Evolutionary conservation across 1,140 invertebrate genomes (phyloP), one percentile per base, ranked within the genome.

Genomic region (Megathymus violae): DNA sequence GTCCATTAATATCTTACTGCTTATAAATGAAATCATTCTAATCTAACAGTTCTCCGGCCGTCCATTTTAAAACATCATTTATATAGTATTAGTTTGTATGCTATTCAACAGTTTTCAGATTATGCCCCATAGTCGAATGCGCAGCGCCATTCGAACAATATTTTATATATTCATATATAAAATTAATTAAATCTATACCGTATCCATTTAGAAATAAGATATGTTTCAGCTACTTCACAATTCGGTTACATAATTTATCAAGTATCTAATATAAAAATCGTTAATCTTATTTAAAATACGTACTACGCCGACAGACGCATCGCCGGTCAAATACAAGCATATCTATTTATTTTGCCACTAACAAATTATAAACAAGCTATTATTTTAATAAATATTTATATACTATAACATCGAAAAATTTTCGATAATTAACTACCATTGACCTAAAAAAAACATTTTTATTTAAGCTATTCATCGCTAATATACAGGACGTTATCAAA

Each of bases 361-460:
- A 56, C 50, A 51, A 38, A 52, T 43, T 25, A 63, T 25, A 47
- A 52, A 51, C 27, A 62, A 43, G 47, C 56, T 25, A 31, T 34
- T 58, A 48, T 48, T 64, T 59, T 4, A 62, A 60, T 48, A 69
- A 73, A 78, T 78, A 56, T 25, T 43, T 43, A 56, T 43, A 27
- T 15, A 43, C 51, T 56, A 56, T 43, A 27, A 56, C 38, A 54
- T 27, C 38, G 11, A 56, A 56, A 56, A n/a, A 4, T 3, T 31
- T 56, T 56, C n/a, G 7, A 56, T 5, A 17, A 43, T 27, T 44
- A 31, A 0, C 52, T 56, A 56, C 38, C 22, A 27, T 44, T 27
- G 51, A 44, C 22, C 10, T 56, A 54, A 31, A 10, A 40, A 56
- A 15, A 16, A 9, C 14, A 51, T 16, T n/a, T 22, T 38, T 36